These are phyloP conservation scores for Nycticryphes semicollaris DNA, from an alignment of 2,113 vertebrate species.

Conservation along the genomic window DNA sequence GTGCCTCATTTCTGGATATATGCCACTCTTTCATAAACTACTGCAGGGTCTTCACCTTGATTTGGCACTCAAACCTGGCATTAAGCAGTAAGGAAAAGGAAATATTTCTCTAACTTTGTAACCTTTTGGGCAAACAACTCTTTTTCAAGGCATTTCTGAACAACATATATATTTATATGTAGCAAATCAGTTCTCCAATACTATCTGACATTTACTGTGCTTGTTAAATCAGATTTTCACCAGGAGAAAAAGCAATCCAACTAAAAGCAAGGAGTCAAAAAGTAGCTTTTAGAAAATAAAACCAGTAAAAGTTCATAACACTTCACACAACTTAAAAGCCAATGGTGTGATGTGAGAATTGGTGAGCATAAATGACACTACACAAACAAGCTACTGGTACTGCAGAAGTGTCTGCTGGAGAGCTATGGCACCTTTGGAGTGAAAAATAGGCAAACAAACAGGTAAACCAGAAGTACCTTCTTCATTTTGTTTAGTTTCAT, in stretches of 20 bases:
- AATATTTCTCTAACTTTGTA: neutral
- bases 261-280: neutral
- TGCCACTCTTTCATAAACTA: neutral
- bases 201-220: neutral
- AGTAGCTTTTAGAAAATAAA: neutral
- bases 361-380: neutral
- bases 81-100: neutral
- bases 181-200: neutral
- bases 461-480: neutral
- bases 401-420: neutral
- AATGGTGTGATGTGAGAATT: neutral
- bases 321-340: neutral
- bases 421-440: neutral
- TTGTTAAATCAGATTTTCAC: neutral
- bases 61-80: neutral
- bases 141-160: neutral
- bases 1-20: neutral
- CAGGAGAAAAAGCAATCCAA: neutral
- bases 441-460: neutral
- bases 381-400: neutral
- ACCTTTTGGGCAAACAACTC: neutral
- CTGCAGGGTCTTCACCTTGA: neutral
- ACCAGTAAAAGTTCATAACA: neutral
- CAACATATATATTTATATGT: neutral
- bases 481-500: neutral